Conservation (phyloP, 2,113 vertebrate species). For the Dicaeum eximium region DNA sequence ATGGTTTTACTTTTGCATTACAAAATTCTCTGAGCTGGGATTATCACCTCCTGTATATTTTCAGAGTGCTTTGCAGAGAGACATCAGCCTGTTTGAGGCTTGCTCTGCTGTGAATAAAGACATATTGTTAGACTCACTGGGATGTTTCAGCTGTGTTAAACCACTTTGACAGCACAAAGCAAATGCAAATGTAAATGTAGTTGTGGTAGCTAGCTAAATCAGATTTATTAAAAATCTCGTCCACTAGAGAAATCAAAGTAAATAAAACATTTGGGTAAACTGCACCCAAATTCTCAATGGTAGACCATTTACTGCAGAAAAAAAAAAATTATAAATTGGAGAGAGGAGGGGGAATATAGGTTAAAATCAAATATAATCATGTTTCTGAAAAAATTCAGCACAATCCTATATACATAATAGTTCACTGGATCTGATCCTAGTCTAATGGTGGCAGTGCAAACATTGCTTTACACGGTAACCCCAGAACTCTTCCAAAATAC, state of each 20-base stretch:
- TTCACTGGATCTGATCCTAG: not conserved
- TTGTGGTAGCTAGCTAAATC: not conserved
- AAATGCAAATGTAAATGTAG: not conserved
- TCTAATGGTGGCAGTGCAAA: not conserved
- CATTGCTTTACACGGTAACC: not conserved
- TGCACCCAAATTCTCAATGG: not conserved
- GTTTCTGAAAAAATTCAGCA: fast-evolving
- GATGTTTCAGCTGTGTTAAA: not conserved
- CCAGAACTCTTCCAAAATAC: not conserved
- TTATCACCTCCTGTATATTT: not conserved
- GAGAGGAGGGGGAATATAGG: not conserved
- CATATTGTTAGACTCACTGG: not conserved
- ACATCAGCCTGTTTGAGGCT: not conserved
- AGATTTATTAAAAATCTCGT: not conserved
- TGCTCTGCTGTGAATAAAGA: not conserved
- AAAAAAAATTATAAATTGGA: not conserved
- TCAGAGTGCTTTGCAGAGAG: not conserved
- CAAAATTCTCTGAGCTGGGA: not conserved
- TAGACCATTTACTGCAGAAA: not conserved
- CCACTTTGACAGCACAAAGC: not conserved
- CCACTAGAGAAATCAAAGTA: not conserved
- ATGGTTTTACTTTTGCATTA: not conserved
- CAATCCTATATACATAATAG: not conserved
- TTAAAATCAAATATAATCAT: not conserved
- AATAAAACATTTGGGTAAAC: not conserved